A percentile compares a stretch with the other conserved stretches of the same genome.
Evolutionary conservation across 2,797 vertebrate genomes (phyloP).

Genomic region (Rhincodon typus): DNA sequence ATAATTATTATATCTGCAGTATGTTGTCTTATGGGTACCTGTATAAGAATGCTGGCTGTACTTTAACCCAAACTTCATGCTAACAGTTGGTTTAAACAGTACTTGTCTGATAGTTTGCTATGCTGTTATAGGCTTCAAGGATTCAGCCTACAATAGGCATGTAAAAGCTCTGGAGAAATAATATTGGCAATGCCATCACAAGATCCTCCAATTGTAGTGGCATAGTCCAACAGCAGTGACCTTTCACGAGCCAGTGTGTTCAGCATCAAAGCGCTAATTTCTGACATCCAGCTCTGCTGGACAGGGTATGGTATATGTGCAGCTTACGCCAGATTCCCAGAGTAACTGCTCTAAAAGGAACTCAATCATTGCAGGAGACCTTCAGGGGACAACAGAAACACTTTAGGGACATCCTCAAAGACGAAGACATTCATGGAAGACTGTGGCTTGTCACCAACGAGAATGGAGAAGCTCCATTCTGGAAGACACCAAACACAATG

Average conservation of each 20-base stretch:
- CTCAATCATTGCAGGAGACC: neutral
- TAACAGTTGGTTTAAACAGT: neutral
- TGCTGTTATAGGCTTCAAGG: neutral
- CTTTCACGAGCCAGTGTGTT: neutral
- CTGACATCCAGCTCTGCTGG: neutral
- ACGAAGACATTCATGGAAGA: neutral
- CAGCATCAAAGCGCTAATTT: neutral
- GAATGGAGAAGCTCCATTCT: neutral
- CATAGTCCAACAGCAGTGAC: neutral
- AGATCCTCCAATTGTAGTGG: neutral
- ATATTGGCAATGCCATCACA: neutral
- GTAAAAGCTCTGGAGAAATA: neutral
- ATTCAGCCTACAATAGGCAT: neutral
- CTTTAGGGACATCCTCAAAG: neutral
- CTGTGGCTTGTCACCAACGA: neutral
- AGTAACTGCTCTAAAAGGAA: neutral
- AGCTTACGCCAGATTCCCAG: neutral
- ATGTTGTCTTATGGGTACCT: neutral
- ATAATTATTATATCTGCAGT: neutral
- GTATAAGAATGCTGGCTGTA: neutral
- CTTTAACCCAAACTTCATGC: neutral
- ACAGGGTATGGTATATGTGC: neutral
- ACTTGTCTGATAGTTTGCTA: too few species aligned
- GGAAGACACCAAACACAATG: neutral
- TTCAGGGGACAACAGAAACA: neutral